Evolutionary conservation across 2,888 invertebrate species (phyloP), one percentile per base, ranked within the genome.

Genomic region (Sphecodes monilicornis): DNA sequence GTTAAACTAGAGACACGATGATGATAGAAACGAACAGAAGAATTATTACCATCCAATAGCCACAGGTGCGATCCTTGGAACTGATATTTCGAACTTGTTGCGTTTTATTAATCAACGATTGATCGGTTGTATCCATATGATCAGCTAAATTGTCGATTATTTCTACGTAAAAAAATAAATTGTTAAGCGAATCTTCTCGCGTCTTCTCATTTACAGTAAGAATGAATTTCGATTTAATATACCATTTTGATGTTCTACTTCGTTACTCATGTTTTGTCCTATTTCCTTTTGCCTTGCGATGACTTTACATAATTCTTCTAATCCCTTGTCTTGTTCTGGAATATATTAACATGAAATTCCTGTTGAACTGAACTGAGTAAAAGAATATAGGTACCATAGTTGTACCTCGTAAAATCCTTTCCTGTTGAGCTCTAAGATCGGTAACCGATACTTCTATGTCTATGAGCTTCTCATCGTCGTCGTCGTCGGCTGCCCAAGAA

Each of bases 211-310:
- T 66, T 39, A 73, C n/a, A 50, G n/a, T n/a, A 72, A 26, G 26
- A 74, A 57, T 75, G 78, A 86, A 86, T 78, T 60, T 72, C 68
- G 76, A 77, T 82, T 74, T 54, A 46, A 69, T 76, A 80, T 75
- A 97, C 97, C 97, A 95, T 97, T 97, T 91, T 98, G 98, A 87
- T 96, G 95, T 91, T 97, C 97, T 0, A 98, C 97, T 95, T 98
- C 98, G 91, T 95, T 96, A 18, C 97, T 96, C 89, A 98, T 97
- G 72, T 96, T 97, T 71, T 96, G 95, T 11, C 98, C 98, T 91
- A 98, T 96, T 90, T 97, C 95, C 91, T 97, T 97, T 92, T 98
- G 98, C 10, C 97, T 95, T 0, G 96, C 96, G 81, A 98, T 97
- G 8, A 97, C 97, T 93, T 97, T 96, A 0, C 97, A 97, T 70